Base-by-base conservation (phyloP, 2,113 vertebrate species). In the Zosterops borbonicus region DNA sequence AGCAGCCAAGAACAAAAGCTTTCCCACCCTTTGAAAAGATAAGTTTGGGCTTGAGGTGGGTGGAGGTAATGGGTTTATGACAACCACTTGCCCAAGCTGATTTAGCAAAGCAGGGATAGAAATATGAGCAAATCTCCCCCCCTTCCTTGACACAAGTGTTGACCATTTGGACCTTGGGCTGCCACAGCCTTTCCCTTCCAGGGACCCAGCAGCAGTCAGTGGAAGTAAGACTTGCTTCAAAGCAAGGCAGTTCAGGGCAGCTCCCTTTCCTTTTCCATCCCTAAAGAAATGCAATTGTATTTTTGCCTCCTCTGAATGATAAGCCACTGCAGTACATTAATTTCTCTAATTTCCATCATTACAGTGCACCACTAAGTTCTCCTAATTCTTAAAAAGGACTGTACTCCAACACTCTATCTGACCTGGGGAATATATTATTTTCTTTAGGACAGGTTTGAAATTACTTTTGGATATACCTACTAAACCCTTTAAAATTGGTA, bases 361-460 rank as follows among this genome's bases (percentile, higher is more conserved):
- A 39, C 27, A 60, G n/a, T 6, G 20, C 47, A 23, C 11, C 44
- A 12, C 41, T 65, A 69, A 50, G 17, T 64, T 76, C 27, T 46
- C 12, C 20, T 58, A 50, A 77, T 79, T 88, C 50, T 33, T 41
- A 22, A 25, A 37, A 76, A 73, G 12, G 19, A 5, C 31, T 27
- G 9, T 20, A 39, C 33, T 56, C 4, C 41, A 69, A 42, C 21
- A 10, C 14, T 39, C 10, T 4, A 19, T 42, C 46, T 56, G 71
- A n/a, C 58, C 33, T 33, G 35, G 58, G 29, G 58, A 90, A 85
- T 42, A 22, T 2, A 76, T 71, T 23, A 16, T 68, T 87, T 58
- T 46, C 64, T 90, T 91, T 82, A 68, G 35, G 47, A 83, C 15
- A 52, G 41, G 39, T 95, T 58, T 87, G 63, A 92, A 95, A 95